These are phyloP conservation scores for Drosophila neotestacea DNA, from an alignment of 2,888 invertebrate genomes.

Conservation along the genomic window DNA sequence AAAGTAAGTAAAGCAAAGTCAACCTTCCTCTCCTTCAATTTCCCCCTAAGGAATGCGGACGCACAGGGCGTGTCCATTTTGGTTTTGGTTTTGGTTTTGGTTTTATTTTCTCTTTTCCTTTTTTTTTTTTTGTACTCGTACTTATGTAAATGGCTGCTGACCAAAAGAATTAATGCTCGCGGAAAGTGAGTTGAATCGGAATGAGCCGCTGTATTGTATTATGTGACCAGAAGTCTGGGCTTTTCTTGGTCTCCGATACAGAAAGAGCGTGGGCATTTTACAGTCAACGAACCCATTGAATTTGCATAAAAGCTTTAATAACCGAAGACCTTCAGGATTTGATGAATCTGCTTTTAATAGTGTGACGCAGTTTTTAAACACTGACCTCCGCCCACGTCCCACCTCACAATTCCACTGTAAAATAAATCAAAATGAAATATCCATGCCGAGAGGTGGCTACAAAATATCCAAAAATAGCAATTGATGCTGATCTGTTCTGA, in stretches of 20 bases:
- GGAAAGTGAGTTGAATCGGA: slow-evolving; percentile 63
- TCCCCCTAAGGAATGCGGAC: slow-evolving; percentile 14
- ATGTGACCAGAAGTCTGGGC: neutral
- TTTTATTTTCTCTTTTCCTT: slow-evolving; percentile 23
- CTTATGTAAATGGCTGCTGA: slow-evolving; percentile 69
- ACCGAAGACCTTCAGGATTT: slow-evolving; percentile 38
- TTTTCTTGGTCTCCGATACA: neutral
- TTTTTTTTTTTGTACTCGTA: slow-evolving; percentile 36
- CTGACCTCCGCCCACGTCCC: neutral
- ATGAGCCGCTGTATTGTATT: slow-evolving; percentile 47
- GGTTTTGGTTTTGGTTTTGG: slow-evolving; percentile 50
- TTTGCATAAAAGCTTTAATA: slow-evolving; percentile 59
- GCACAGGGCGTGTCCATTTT: slow-evolving; percentile 18
- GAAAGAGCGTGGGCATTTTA: neutral
- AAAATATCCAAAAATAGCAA: slow-evolving; percentile 32
- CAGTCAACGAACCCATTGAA: slow-evolving; percentile 34
- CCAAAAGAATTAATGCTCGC: slow-evolving; percentile 71
- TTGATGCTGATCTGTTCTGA: slow-evolving; percentile 41
- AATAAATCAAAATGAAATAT: slow-evolving; percentile 19
- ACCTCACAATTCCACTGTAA: neutral
- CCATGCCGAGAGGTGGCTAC: slow-evolving; percentile 5
- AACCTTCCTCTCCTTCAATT: neutral
- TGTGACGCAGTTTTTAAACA: slow-evolving; percentile 8
- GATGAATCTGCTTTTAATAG: slow-evolving; percentile 24
- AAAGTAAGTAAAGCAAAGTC: slow-evolving; percentile 72